Evolutionary conservation across 2,113 vertebrate species (phyloP), one percentile per base, ranked within the genome.

Genomic region (Coregonus clupeaformis): DNA sequence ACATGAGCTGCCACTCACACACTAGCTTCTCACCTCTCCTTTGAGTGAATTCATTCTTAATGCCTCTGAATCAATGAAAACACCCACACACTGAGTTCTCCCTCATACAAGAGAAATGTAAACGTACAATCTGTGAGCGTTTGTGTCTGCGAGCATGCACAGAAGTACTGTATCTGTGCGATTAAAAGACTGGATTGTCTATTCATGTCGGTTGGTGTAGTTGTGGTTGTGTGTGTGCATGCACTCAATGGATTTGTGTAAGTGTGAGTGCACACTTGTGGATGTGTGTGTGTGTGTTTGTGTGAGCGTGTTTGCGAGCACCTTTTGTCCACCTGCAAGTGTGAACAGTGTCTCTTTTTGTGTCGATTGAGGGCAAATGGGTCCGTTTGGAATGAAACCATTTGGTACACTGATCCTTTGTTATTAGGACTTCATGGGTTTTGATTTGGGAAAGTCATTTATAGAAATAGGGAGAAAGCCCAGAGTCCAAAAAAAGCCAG

Each of bases 391-490:
- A 80, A 89, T 88, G 79, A 87, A 86, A 84, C 65, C 75, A 84
- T 86, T 86, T 86, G 83, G 80, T 68, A 55, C 77, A 76, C 77
- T 88, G 83, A 89, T 88, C 86, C 80, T 78, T 82, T 78, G 77
- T 83, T 80, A 87, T 85, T 84, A 80, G 77, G 80, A 82, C 82
- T 75, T 79, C 80, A 70, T 80, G 79, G 77, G 68, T 78, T 80
- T 47, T 88, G 79, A 88, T 82, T 83, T 84, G 63, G 36, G 86
- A 83, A 87, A 86, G 85, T 83, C 81, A 87, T 82, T 90, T 82
- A 80, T 68, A 84, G 78, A 70, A 75, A 83, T 77, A 75, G 49
- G 81, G 73, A 76, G 82, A 36, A 5, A 4, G 79, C 76, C 65
- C 76, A 52, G 68, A 82, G 62, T 80, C 74, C 78, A 69, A 83